phyloP scores from a whole-genome alignment of 2,797 vertebrate genomes.

The Schizopygopsis malacanthus region DNA sequence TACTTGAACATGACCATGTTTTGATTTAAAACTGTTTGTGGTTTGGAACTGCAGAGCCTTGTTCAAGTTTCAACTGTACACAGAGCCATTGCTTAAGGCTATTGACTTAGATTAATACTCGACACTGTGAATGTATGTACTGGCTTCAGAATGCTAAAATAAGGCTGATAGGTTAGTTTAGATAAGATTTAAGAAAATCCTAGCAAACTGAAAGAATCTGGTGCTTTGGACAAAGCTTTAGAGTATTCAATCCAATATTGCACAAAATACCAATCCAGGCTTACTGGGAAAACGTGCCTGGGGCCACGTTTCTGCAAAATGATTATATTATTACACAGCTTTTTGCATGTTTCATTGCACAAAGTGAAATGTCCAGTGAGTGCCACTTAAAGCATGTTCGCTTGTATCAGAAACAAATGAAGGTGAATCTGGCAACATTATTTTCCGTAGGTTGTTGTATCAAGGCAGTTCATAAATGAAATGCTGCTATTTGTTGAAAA shows the following conservation, averaged over 20 bases:
- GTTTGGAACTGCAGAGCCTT: slow-evolving; percentile 42
- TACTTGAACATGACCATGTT: slow-evolving; percentile 37
- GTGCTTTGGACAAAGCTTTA: slow-evolving; percentile 28
- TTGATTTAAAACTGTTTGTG: slow-evolving; percentile 40
- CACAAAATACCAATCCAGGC: neutral
- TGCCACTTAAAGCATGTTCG: slow-evolving; percentile 4
- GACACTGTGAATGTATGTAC: slow-evolving; percentile 31
- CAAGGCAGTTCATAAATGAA: neutral
- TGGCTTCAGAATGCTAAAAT: slow-evolving; percentile 37
- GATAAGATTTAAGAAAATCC: slow-evolving; percentile 45
- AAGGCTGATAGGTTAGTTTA: slow-evolving; percentile 43
- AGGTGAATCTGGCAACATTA: neutral
- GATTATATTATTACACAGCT: neutral
- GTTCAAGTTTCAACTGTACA: slow-evolving; percentile 64
- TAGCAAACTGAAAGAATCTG: slow-evolving; percentile 29
- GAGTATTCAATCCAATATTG: slow-evolving; percentile 17
- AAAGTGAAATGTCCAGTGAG: slow-evolving; percentile 10
- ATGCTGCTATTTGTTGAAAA: neutral
- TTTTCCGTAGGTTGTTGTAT: neutral
- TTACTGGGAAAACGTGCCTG: neutral
- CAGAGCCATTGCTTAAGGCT: slow-evolving; percentile 53
- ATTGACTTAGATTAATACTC: slow-evolving; percentile 48
- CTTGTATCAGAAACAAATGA: neutral
- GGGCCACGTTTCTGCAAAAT: slow-evolving; percentile 3
- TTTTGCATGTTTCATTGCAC: neutral